These are phyloP conservation scores for Aramus guarauna DNA, from an alignment of 2,113 vertebrate genomes.

Conservation along the genomic window DNA sequence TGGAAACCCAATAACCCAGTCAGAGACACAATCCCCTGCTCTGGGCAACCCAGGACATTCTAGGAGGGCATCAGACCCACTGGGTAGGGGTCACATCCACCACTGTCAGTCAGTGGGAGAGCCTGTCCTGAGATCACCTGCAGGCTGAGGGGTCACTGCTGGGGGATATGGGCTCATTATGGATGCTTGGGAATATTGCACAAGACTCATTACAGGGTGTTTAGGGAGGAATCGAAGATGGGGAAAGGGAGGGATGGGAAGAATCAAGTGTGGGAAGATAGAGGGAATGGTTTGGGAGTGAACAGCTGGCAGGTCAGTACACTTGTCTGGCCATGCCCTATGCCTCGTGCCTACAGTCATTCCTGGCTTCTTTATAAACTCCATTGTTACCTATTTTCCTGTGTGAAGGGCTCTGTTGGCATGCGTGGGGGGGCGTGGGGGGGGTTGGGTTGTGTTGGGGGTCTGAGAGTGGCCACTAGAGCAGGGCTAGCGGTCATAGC, in stretches of 20 bases:
- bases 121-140: neutral
- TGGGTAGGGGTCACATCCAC: accelerated
- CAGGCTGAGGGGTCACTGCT: neutral
- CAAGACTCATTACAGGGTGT: neutral
- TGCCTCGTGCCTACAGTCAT: neutral
- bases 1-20: neutral
- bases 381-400: neutral
- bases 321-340: neutral
- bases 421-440: too few species aligned
- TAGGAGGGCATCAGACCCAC: neutral
- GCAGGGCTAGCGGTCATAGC: neutral
- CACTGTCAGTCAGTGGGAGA: neutral
- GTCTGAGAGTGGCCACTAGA: neutral
- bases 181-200: neutral
- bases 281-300: neutral
- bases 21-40: neutral
- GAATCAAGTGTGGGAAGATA: neutral
- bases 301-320: neutral
- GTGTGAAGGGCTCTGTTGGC: neutral
- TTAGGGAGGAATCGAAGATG: neutral
- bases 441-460: accelerated
- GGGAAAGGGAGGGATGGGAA: neutral
- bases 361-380: neutral
- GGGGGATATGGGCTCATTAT: neutral
- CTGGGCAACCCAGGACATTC: too few species aligned